Evolutionary conservation across 1,140 invertebrate genomes (phyloP), one percentile per base, ranked within the genome.

Genomic region (Penaeus vannamei): DNA sequence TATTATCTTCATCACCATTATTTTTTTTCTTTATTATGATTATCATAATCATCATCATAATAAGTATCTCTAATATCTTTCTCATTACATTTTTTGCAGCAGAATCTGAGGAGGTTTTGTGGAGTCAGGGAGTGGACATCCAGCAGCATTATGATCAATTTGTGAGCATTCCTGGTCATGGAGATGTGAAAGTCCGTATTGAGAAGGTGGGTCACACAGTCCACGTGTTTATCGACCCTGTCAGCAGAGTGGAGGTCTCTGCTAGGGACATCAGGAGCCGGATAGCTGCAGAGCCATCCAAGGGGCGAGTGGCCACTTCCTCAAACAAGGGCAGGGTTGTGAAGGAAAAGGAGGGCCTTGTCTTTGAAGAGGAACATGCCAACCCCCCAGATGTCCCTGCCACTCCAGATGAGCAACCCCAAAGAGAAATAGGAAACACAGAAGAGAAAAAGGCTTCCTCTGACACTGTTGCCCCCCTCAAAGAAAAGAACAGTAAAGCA

Each of bases 181-280:
- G 95, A 5, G 96, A 97, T 92, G 94, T 97, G 0, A 96, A 96
- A 93, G 93, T 97, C 5, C 94, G 94, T 7, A 94, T 96, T 84
- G 93, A 95, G 86, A 93, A 92, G 59, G 92, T 93, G 61, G 94
- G 94, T 84, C 94, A 95, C 88, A 95, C 94, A 5, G 94, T 93
- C 62, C 93, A 94, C 88, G 93, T 96, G 26, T 94, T 92, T 61
- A 93, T 96, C 59, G 94, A 96, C 90, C 94, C 95, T 19, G 95
- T 95, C 53, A 96, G 94, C 86, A 92, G 95, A 91, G 93, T 95
- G 3, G 96, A 96, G 93, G 94, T 96, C 19, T 96, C 95, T 19
- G 96, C 96, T 10, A 94, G 94, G 88, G 96, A 96, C 91, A 95
- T 97, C 60, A 93, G 96, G 32, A 91, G 91, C 77, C 84, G 91